Base-by-base conservation (phyloP, 2,797 vertebrate species). In the Sebastes nivosus region DNA sequence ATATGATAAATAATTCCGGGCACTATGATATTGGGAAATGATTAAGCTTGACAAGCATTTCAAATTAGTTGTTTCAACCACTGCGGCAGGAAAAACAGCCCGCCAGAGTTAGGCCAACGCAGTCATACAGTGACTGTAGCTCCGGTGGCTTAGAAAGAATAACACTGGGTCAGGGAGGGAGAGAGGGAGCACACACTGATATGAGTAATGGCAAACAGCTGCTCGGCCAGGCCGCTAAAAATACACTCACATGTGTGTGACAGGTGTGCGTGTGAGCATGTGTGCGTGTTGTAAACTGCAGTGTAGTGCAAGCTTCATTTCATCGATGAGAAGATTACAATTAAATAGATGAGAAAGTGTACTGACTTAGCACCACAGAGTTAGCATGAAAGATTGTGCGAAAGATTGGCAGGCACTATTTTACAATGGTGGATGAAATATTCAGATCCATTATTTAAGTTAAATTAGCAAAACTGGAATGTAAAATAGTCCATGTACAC, bases 201-300 rank as follows among this genome's bases (percentile, higher is more conserved):
- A 93, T 94, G 94, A 94, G 88, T 95, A 95, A 95, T 94, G 90
- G 87, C 91, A 90, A 95, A 91, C 95, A 95, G 94, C 95, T 95
- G 94, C 87, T 82, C 36, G 11, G 82, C 64, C 83, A 25, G 67
- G 83, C 80, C 46, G 81, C 94, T 95, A 95, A 94, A 95, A 95
- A 95, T 94, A 94, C 88, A 88, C 84, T 87, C 80, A 77, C 83
- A 87, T 25, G 38, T 87, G 86, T 89, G 86, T 80, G 87, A 91
- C 92, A 94, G 92, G 92, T 94, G 92, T 92, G 93, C 71, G 32
- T 80, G 73, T 82, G 68, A 34, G 77, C 72, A 60, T 57, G 32
- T 81, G 77, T 83, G 79, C 63, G 34, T 83, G 63, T 79, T 82
- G 74, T 82, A 82, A 87, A 87, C 70, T 82, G 61, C 67, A 71